Evolutionary conservation across 2,888 invertebrate genomes (phyloP).

Genomic region (Pachycephus smyrnensis): DNA sequence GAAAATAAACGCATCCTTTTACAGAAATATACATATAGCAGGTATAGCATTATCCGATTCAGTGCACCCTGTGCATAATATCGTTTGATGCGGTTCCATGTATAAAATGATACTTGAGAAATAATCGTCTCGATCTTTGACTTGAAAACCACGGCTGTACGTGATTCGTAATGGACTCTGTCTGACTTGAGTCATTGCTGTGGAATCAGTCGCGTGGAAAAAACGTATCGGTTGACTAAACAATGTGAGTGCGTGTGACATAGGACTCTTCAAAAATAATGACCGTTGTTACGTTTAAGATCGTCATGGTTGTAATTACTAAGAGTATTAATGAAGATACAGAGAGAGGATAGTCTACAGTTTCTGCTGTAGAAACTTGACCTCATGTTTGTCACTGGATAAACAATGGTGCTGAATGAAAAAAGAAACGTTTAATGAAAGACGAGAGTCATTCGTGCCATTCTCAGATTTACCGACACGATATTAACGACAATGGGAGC

Average conservation of each 20-base stretch:
- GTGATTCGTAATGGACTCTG: neutral
- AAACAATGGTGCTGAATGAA: neutral
- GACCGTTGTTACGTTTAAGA: neutral
- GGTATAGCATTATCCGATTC: neutral
- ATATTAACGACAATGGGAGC: constrained; percentile 7
- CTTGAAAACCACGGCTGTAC: constrained; percentile 8
- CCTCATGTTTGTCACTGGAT: neutral
- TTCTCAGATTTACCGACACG: neutral
- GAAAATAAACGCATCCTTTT: neutral
- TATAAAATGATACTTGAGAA: neutral
- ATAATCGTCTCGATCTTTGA: neutral
- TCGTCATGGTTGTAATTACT: neutral
- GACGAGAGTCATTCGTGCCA: neutral
- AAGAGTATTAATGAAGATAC: neutral
- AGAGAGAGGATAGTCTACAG: neutral
- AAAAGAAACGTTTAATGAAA: neutral
- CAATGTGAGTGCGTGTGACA: neutral
- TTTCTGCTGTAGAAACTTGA: neutral
- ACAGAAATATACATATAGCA: neutral
- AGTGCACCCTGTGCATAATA: neutral
- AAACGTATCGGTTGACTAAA: constrained; percentile 19
- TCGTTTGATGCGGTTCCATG: neutral
- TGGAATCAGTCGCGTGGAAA: constrained; percentile 6
- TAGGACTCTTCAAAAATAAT: neutral
- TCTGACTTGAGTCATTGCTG: constrained; percentile 9